phyloP scores from a whole-genome alignment of 1,140 invertebrate genomes.

The Adelges cooleyi region DNA sequence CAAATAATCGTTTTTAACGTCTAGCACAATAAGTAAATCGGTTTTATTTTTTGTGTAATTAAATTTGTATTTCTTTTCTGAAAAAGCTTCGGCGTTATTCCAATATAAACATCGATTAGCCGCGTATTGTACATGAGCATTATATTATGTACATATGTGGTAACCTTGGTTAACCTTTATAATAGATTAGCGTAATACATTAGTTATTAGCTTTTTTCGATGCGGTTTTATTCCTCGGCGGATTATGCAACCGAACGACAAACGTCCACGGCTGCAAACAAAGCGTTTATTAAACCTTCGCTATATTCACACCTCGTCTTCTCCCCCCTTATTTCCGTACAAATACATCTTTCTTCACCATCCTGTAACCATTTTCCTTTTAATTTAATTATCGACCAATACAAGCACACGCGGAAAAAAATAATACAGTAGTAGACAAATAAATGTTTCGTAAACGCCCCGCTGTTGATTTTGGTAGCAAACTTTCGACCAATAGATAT shows the following conservation, averaged over 20 bases:
- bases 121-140: no score
- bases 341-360: no score
- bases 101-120: no score
- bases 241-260: slow-evolving; percentile 4
- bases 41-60: no score
- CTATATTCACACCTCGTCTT: background rate
- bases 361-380: background rate
- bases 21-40: no score
- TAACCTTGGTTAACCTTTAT: slow-evolving; percentile 23
- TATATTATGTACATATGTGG: background rate
- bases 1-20: no score
- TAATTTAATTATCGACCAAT: slow-evolving; percentile 7
- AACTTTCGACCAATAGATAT: no score
- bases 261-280: background rate
- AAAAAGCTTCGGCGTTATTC: no score
- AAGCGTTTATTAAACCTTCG: background rate
- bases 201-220: slow-evolving; percentile 11
- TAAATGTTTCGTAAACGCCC: background rate
- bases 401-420: background rate
- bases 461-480: no score
- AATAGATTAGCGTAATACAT: slow-evolving; percentile 1
- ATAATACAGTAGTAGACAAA: background rate
- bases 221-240: slow-evolving; percentile 6
- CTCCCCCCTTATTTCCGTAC: background rate
- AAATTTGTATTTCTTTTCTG: no score